Evolutionary conservation across 2,113 vertebrate species (phyloP), one percentile per base, ranked within the genome.

Genomic region (Oryzias curvinotus): DNA sequence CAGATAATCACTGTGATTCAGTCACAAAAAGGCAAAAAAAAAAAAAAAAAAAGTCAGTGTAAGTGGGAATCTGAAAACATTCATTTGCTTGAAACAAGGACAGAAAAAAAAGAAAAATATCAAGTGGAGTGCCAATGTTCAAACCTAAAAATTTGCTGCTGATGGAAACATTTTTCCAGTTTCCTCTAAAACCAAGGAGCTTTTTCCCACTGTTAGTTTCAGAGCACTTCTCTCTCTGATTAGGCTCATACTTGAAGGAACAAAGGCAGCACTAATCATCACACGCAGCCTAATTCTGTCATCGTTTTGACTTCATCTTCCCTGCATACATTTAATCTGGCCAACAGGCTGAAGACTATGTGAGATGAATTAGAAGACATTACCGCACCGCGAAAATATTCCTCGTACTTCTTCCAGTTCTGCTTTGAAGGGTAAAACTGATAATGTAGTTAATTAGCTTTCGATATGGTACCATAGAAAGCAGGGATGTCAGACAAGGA

Each of bases 121-220:
- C 25, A 28, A 42, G 51, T 19, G 4, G n/a, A 54, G n/a, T 10
- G 25, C 28, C 28, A 52, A 26, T n/a, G 43, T 68, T 77, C 14
- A 52, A 26, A 62, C 51, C n/a, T 50, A n/a, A 42, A 58, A 23
- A 17, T n/a, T 52, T 3, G 18, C 2, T 5, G 49, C 28, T 28
- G 56, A 19, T 44, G 14, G 58, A 76, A 42, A 54, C 23, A 16
- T 28, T 65, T 66, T 54, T 26, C 60, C 50, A 56, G 10, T 57
- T 80, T 81, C 65, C 53, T 74, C 18, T 59, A 13, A 58, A 65
- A 56, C 53, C 45, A 10, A 74, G 71, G 41, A 64, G 57, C 8
- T 30, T 72, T 77, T 78, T 76, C 73, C 49, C 36, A n/a, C 45
- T 43, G 18, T 65, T 55, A 51, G 36, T 14, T 61, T 14, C 16